phyloP scores from a whole-genome alignment of 2,888 invertebrate genomes.

The Oegoconia quadripuncta region DNA sequence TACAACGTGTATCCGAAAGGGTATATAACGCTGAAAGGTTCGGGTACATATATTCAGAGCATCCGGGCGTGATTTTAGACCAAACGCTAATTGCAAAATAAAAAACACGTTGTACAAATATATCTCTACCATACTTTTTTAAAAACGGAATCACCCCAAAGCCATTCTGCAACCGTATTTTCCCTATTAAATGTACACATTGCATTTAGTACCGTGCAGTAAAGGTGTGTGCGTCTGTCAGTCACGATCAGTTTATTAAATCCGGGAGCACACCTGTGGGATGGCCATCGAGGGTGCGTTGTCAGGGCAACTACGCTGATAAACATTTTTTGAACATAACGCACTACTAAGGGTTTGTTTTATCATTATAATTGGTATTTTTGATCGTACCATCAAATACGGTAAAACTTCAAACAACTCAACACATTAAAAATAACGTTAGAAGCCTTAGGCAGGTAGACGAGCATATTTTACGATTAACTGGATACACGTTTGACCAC shows the following conservation, averaged over 20 bases:
- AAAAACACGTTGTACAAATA: no score
- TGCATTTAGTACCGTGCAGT: constrained; percentile 14
- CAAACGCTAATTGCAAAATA: no score
- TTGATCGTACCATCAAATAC: background rate
- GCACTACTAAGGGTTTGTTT: constrained; percentile 23
- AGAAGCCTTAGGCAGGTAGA: no score
- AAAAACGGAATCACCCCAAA: background rate
- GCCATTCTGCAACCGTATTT: constrained; percentile 2
- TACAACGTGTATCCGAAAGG: no score
- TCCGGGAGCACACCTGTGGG: constrained; percentile 68
- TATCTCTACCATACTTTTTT: background rate
- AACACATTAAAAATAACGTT: no score
- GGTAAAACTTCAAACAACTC: no score
- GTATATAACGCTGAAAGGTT: no score
- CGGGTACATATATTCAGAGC: no score
- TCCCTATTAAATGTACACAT: constrained; percentile 7
- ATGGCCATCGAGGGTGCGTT: constrained; percentile 43
- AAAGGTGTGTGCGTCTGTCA: constrained; percentile 34
- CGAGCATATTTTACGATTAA: no score
- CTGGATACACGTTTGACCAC: no score
- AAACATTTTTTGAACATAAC: constrained; percentile 55
- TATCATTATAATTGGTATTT: background rate
- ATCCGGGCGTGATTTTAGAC: no score
- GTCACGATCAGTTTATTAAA: constrained; percentile 73
- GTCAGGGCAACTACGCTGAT: constrained; percentile 51